phyloP scores from a whole-genome alignment of 2,888 invertebrate species.

The Sialis fuliginosa region DNA sequence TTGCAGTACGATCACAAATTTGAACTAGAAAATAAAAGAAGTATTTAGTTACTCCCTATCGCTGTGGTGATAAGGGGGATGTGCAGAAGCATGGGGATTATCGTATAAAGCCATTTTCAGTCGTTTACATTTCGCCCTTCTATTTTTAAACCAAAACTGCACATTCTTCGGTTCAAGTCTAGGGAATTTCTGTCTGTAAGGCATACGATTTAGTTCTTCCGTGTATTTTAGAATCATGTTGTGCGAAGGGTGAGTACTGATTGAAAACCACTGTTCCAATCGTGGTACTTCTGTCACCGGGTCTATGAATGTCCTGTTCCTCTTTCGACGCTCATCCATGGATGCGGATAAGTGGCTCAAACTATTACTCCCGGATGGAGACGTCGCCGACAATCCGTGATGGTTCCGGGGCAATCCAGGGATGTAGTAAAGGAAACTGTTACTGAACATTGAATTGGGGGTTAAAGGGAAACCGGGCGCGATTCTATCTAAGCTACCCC shows the following conservation, averaged over 20 bases:
- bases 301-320: constrained; percentile 97
- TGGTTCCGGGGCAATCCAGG: constrained; percentile 37
- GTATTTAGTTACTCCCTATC: constrained; percentile 29
- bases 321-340: constrained; percentile 73
- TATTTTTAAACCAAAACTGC: constrained; percentile 99
- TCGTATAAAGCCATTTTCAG: constrained; percentile 82
- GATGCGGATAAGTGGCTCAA: constrained; percentile 29
- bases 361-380: constrained; percentile 38
- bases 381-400: constrained; percentile 24
- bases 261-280: constrained; percentile 87
- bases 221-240: constrained; percentile 95
- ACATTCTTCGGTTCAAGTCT: constrained; percentile 98
- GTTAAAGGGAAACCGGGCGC: constrained; percentile 54
- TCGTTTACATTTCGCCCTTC: constrained; percentile 94
- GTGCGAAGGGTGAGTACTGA: constrained; percentile 97
- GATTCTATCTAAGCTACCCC: constrained; percentile 24
- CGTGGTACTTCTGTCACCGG: constrained; percentile 95
- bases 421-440: constrained; percentile 80
- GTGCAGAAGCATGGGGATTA: constrained; percentile 39
- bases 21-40: constrained; percentile 2
- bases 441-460: constrained; percentile 75
- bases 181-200: constrained; percentile 95
- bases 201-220: constrained; percentile 90
- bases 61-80: constrained; percentile 37
- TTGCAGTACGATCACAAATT: neutral